Base-by-base conservation (phyloP, 2,797 vertebrate species). In the Crypturellus tataupa region DNA sequence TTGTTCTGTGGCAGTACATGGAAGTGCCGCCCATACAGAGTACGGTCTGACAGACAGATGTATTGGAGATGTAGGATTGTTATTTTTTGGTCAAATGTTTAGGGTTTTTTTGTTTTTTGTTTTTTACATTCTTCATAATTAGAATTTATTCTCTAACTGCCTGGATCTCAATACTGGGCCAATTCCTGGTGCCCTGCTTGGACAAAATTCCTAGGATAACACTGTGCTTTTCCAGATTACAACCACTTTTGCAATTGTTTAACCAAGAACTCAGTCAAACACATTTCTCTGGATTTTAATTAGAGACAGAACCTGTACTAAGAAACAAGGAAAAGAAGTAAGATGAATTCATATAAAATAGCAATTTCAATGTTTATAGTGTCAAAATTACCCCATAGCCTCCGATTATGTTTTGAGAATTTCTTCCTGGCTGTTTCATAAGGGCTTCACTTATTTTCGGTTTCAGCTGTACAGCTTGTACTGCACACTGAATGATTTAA, bases 381-480 rank as follows among this genome's bases (percentile, higher is more conserved):
- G 60, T 71, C 75, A 71, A 70, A 95, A 77, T 51, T 64, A 35
- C 37, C 33, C 73, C 64, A 80, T 78, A 71, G 62, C 62, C 85
- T 51, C 59, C 23, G 73, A 89, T 6, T 63, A 0, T 69, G 63
- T 81, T 77, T 85, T 47, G 77, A 95, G 85, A 95, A 94, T 95
- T 95, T 7, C 87, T 87, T 85, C 87, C 87, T 69, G 94, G 80
- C 75, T 2, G 64, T 78, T 94, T 82, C 71, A 29, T 51, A 87
- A 93, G 58, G 71, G 75, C 75, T 94, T 94, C 95, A 85, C 89
- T 95, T 93, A 96, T 95, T 96, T 95, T 96, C 94, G 88, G 77
- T 94, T 95, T 94, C 95, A 95, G 85, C 96, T 94, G 95, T 93
- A 97, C 95, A 96, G 92, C 44, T 95, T 95, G 93, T 96, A 89